Conservation (phyloP, 1,140 invertebrate genomes). For the Diploscapter pachys region DNA sequence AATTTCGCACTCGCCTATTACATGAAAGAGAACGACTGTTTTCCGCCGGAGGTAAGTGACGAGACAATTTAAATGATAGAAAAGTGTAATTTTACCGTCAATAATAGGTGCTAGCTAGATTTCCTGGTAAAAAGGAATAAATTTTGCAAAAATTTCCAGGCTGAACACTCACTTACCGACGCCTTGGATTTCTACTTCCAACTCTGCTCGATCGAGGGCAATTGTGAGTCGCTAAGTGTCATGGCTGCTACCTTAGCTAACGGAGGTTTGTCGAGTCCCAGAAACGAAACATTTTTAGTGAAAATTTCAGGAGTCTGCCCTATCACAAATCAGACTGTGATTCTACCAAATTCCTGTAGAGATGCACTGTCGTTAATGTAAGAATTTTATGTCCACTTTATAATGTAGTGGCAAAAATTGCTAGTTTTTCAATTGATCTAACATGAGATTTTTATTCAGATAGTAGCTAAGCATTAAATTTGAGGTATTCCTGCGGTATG, state of each 20-base stretch:
- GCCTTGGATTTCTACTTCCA: slow-evolving; percentile 97
- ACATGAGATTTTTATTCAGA: too few relatives aligned
- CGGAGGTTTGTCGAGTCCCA: slow-evolving; percentile 65
- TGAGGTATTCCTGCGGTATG: slow-evolving; percentile 98
- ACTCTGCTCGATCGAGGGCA: slow-evolving; percentile 89
- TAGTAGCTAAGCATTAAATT: too few relatives aligned
- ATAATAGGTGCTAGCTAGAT: too few relatives aligned
- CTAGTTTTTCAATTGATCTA: too few relatives aligned
- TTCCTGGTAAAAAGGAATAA: too few relatives aligned
- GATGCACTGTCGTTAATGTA: slow-evolving; percentile 73
- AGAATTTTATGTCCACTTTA: too few relatives aligned
- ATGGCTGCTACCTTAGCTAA: slow-evolving; percentile 93
- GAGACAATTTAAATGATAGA: too few relatives aligned
- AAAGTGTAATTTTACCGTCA: too few relatives aligned
- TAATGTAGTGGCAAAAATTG: too few relatives aligned
- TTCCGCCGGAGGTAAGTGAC: slow-evolving; percentile 6
- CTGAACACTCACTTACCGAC: slow-evolving; percentile 65
- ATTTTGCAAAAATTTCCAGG: too few relatives aligned
- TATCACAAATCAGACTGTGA: slow-evolving; percentile 84
- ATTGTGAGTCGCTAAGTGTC: slow-evolving; percentile 82
- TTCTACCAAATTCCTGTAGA: slow-evolving; percentile 60
- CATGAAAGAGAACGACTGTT: slow-evolving; percentile 72
- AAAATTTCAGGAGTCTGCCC: slow-evolving; percentile 75
- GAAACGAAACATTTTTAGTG: neutral
- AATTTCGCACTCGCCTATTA: slow-evolving; percentile 96